These are phyloP conservation scores for Conomelus anceps DNA, from an alignment of 2,888 invertebrate genomes.

Conservation along the genomic window DNA sequence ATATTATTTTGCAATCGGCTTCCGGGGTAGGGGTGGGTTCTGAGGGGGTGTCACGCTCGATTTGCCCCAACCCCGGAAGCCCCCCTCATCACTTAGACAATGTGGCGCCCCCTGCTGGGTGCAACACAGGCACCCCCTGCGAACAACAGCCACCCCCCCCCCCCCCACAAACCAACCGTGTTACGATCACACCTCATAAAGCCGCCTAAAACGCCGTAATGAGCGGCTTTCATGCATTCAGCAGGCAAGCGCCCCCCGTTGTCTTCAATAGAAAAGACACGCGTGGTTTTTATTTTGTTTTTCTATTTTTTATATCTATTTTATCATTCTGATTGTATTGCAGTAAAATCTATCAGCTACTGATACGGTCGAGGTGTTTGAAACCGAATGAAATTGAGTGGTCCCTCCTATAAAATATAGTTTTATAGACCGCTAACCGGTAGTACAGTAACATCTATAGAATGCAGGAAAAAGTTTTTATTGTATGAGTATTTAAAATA, in stretches of 20 bases:
- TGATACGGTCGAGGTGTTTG: too few species aligned
- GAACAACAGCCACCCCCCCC: background rate
- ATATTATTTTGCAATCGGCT: background rate
- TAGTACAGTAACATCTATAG: too few species aligned
- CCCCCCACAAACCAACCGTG: background rate
- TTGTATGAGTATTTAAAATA: too few species aligned
- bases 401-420: too few species aligned
- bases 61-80: background rate
- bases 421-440: too few species aligned
- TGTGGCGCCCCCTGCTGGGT: background rate
- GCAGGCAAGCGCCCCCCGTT: background rate
- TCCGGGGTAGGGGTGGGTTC: background rate
- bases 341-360: background rate
- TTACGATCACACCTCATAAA: background rate
- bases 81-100: background rate
- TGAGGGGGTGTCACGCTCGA: background rate
- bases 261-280: background rate
- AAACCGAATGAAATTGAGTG: background rate
- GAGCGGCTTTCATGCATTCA: background rate
- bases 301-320: too few species aligned
- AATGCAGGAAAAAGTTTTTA: too few species aligned
- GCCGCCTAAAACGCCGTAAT: background rate
- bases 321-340: too few species aligned
- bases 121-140: background rate
- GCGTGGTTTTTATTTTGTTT: background rate